Conservation (phyloP, 1,140 invertebrate species). For the Idris sp. region DNA sequence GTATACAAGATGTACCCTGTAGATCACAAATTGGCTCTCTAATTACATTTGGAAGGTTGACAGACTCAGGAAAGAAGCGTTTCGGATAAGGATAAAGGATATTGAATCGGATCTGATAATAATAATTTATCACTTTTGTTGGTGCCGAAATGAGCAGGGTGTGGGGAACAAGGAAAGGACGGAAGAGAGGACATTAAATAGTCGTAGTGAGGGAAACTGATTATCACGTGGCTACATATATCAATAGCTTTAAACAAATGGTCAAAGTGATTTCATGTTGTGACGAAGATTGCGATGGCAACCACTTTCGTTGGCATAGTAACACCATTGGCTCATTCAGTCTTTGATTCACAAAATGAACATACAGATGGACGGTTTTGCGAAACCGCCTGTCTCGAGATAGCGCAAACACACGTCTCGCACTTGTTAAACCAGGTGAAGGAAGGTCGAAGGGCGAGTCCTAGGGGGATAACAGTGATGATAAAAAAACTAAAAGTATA, state of each 20-base stretch:
- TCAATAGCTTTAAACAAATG: conserved; percentile 76
- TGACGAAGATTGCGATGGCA: conserved; percentile 77
- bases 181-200: conserved; percentile 26
- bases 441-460: conserved; percentile 65
- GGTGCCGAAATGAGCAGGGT: too few relatives aligned
- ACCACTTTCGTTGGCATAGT: conserved; percentile 69
- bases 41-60: too few relatives aligned
- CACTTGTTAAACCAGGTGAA: conserved; percentile 56
- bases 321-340: conserved; percentile 70
- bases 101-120: too few relatives aligned
- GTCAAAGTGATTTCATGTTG: conserved; percentile 78
- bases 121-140: too few relatives aligned
- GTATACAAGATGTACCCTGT: too few relatives aligned
- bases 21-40: too few relatives aligned
- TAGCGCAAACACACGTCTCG: conserved; percentile 51
- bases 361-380: conserved; percentile 58
- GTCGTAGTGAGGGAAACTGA: conserved; percentile 67
- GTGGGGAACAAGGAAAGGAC: too few relatives aligned
- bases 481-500: conserved; percentile 55
- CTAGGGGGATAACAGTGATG: conserved; percentile 52
- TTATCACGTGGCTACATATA: conserved; percentile 68
- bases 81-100: too few relatives aligned
- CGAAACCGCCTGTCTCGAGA: conserved; percentile 56
- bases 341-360: conserved; percentile 69
- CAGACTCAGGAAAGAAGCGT: too few relatives aligned